phyloP scores from a whole-genome alignment of 2,113 vertebrate genomes.

The Balaeniceps rex region DNA sequence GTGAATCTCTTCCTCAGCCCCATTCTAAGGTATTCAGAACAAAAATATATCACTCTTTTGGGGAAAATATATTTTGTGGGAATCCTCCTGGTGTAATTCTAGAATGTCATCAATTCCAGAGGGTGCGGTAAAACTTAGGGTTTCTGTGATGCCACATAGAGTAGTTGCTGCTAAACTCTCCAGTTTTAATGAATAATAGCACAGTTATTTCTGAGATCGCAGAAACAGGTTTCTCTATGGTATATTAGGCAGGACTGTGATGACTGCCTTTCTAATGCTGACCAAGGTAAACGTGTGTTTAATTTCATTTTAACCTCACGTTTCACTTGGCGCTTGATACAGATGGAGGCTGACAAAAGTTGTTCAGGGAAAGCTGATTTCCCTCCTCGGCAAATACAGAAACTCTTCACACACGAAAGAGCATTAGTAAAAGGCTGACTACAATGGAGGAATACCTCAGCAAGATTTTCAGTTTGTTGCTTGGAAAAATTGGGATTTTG shows the following conservation, averaged over 20 bases:
- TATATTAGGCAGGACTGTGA: neutral
- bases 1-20: neutral
- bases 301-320: neutral
- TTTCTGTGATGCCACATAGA: neutral
- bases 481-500: neutral
- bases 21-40: neutral
- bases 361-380: conserved; percentile 11
- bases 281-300: neutral
- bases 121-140: neutral
- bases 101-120: neutral
- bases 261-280: neutral
- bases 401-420: neutral
- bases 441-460: neutral
- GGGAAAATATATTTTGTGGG: neutral
- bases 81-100: neutral
- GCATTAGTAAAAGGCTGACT: neutral
- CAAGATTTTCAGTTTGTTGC: neutral
- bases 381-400: neutral
- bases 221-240: neutral
- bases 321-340: conserved; percentile 20
- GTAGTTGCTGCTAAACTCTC: neutral
- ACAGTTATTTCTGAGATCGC: neutral
- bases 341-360: conserved; percentile 2
- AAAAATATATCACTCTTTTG: neutral
- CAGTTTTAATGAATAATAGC: neutral